phyloP scores from a whole-genome alignment of 2,113 vertebrate genomes.

The Acinonyx jubatus region DNA sequence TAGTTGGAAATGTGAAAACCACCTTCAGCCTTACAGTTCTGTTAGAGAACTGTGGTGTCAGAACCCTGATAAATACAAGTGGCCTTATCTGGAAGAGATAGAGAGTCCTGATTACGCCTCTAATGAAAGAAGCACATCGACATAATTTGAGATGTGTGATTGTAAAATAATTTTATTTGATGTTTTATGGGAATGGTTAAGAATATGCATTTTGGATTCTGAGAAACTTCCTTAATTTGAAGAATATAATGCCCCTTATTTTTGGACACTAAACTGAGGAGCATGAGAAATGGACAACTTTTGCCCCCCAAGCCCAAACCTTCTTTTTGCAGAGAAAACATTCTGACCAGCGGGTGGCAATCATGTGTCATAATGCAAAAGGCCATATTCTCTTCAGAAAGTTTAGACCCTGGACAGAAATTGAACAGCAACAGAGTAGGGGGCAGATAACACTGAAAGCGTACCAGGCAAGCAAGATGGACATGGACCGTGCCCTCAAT shows the following conservation, averaged over 20 bases:
- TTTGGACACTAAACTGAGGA: background rate
- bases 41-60: background rate
- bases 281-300: background rate
- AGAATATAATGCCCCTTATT: background rate
- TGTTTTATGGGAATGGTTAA: background rate
- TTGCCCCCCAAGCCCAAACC: background rate
- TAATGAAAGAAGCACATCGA: background rate
- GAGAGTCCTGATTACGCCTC: background rate
- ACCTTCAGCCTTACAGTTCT: background rate
- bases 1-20: background rate
- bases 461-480: background rate
- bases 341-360: slow-evolving; percentile 50
- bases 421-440: background rate
- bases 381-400: background rate
- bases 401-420: background rate
- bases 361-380: slow-evolving; percentile 50
- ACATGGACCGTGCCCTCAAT: accelerated
- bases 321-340: background rate
- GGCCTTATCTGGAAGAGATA: background rate
- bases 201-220: background rate
- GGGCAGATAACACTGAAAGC: background rate
- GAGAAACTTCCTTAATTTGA: background rate
- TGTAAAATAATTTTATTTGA: background rate
- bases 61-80: background rate
- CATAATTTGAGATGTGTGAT: background rate